Conservation (phyloP, 2,113 vertebrate species). For the Corvus moneduloides region DNA sequence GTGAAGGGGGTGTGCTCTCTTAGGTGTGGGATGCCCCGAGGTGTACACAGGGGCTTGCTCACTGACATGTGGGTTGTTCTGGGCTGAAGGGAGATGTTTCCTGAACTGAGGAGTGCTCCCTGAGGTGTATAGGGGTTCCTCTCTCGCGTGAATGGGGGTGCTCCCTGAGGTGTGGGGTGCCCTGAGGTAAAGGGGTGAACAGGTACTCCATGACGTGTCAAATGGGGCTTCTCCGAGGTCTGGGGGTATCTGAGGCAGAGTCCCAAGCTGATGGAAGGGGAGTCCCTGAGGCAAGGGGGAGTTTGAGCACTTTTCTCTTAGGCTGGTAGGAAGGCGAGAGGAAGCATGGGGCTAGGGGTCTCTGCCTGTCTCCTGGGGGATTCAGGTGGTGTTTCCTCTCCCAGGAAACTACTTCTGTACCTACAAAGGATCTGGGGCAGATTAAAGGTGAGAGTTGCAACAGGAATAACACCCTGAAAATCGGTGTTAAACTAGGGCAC, state of each 20-base stretch:
- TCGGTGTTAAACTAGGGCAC: neutral
- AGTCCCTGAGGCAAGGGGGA: neutral
- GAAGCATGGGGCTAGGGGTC: neutral
- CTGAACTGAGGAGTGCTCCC: no score
- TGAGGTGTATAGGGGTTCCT: neutral
- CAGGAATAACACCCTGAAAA: neutral
- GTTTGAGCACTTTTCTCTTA: neutral
- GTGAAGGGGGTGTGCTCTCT: neutral
- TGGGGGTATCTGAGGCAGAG: no score
- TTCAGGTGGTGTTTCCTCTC: neutral
- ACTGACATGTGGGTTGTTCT: neutral
- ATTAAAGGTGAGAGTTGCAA: neutral
- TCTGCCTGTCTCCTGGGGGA: neutral
- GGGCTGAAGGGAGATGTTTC: neutral
- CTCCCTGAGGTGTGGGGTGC: no score
- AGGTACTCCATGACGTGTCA: neutral
- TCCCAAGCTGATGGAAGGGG: no score
- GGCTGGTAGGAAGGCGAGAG: neutral
- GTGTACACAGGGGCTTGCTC: neutral
- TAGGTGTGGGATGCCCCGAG: neutral
- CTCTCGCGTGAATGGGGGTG: neutral
- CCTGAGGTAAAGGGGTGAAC: neutral
- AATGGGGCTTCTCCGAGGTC: neutral
- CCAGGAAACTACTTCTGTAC: neutral
- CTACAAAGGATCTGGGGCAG: fast-evolving